Conservation (phyloP, 1,140 invertebrate species). For the Aphaenogaster ashmeadi region DNA sequence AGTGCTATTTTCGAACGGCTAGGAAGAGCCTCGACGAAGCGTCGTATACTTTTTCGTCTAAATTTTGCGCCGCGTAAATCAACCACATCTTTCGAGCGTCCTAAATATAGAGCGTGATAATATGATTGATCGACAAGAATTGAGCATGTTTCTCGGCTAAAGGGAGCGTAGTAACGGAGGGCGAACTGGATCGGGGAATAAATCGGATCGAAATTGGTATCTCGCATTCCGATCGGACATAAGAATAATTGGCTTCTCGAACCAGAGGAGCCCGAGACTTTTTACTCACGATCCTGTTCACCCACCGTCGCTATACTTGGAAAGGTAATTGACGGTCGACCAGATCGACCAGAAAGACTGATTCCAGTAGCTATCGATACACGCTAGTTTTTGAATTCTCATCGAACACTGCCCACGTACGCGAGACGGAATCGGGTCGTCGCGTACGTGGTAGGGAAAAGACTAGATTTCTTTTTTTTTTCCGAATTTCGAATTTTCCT, state of each 20-base stretch:
- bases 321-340: conserved; percentile 52
- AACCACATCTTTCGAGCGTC: conserved; percentile 56
- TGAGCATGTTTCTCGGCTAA: conserved; percentile 52
- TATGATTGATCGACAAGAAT: conserved; percentile 54
- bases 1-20: background rate
- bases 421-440: conserved; percentile 30
- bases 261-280: background rate
- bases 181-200: background rate
- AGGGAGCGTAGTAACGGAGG: background rate
- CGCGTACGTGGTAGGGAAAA: conserved; percentile 61
- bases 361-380: conserved; percentile 48
- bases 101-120: conserved; percentile 42
- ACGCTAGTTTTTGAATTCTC: conserved; percentile 46
- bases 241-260: background rate
- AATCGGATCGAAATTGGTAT: background rate
- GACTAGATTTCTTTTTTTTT: conserved; percentile 29
- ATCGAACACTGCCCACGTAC: conserved; percentile 74
- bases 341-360: conserved; percentile 37
- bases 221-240: background rate
- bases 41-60: conserved; percentile 5
- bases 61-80: conserved; percentile 49
- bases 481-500: conserved; percentile 69
- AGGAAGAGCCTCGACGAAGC: conserved; percentile 7
- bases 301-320: background rate
- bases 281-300: background rate